Evolutionary conservation across 2,888 invertebrate species (phyloP).

Genomic region (Eumerus sabulonum): DNA sequence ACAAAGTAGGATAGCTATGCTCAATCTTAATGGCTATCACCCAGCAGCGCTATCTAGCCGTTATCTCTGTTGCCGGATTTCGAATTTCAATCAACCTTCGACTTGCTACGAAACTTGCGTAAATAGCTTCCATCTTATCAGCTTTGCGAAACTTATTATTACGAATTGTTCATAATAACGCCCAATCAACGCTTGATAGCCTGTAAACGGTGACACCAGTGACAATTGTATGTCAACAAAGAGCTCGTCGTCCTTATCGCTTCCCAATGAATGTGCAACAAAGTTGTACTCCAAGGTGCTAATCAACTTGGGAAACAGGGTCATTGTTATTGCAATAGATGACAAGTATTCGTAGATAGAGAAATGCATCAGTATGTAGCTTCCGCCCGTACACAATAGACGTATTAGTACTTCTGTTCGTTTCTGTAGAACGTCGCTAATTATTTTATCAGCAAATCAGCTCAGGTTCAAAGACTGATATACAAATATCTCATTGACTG

Average conservation of each 20-base stretch:
- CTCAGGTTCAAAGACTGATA: constrained; percentile 43
- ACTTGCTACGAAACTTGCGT: not conserved
- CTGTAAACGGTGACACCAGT: too few relatives aligned
- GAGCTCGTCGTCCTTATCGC: not conserved
- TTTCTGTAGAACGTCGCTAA: too few relatives aligned
- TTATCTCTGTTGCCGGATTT: not conserved
- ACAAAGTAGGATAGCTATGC: too few relatives aligned
- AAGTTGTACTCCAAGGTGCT: not conserved
- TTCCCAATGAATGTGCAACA: not conserved
- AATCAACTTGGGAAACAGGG: not conserved
- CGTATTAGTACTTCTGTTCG: too few relatives aligned
- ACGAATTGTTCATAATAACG: not conserved
- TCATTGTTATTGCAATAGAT: too few relatives aligned
- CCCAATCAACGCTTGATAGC: constrained; percentile 17
- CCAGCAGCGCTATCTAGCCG: too few relatives aligned
- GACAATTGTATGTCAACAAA: not conserved
- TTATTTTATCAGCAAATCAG: not conserved
- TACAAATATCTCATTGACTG: constrained; percentile 17
- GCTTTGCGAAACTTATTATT: constrained; percentile 6
- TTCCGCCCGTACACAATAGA: too few relatives aligned
- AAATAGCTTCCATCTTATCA: constrained; percentile 17
- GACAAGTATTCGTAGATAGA: too few relatives aligned
- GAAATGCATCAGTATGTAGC: too few relatives aligned
- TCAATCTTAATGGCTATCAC: too few relatives aligned
- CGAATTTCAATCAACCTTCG: constrained; percentile 14